phyloP scores from a whole-genome alignment of 1,140 invertebrate species.

The Dendrolimus kikuchii region DNA sequence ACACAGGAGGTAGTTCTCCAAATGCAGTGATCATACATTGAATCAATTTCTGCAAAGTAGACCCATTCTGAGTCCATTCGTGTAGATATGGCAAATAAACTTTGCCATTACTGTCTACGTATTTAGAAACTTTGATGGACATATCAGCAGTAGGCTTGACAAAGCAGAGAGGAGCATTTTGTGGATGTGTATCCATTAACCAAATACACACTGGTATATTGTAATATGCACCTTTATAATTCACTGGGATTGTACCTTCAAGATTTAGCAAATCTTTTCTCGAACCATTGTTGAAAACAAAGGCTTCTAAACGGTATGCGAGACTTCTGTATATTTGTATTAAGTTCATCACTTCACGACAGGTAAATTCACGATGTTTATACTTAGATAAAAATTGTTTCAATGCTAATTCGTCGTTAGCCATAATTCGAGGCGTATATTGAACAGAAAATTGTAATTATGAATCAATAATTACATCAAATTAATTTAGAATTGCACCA shows the following conservation, averaged over 20 bases:
- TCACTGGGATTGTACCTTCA: slow-evolving; percentile 93
- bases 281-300: slow-evolving; percentile 93
- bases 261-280: slow-evolving; percentile 88
- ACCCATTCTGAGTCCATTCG: slow-evolving; percentile 90
- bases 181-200: slow-evolving; percentile 97
- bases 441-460: neutral
- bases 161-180: slow-evolving; percentile 97
- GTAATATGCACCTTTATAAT: slow-evolving; percentile 91
- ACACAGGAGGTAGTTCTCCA: slow-evolving; percentile 96
- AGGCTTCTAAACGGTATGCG: slow-evolving; percentile 61
- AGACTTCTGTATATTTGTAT: slow-evolving; percentile 83
- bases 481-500: slow-evolving; percentile 2
- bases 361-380: slow-evolving; percentile 82
- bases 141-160: slow-evolving; percentile 97
- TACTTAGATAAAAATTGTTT: slow-evolving; percentile 77
- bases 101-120: slow-evolving; percentile 96
- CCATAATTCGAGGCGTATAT: slow-evolving; percentile 28
- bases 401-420: slow-evolving; percentile 69
- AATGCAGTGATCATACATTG: slow-evolving; percentile 95
- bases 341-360: slow-evolving; percentile 81
- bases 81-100: slow-evolving; percentile 97
- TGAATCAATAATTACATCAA: neutral
- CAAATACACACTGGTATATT: slow-evolving; percentile 98
- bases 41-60: slow-evolving; percentile 89
- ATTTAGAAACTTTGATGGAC: slow-evolving; percentile 94